Conservation (phyloP, 1,140 invertebrate genomes). For the Pygmarrhopalites habei region DNA sequence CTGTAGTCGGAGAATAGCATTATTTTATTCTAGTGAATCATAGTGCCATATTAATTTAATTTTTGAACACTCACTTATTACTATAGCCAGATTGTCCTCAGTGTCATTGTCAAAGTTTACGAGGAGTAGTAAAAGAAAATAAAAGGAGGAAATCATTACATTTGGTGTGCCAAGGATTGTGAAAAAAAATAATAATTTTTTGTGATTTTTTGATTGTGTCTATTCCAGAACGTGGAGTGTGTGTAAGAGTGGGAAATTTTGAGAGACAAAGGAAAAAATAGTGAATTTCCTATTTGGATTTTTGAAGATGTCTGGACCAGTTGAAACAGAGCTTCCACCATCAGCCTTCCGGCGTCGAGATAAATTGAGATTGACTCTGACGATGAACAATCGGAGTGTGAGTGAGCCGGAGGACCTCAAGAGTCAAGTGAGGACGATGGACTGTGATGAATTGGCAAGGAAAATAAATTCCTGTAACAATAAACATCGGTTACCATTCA, state of each 20-base stretch:
- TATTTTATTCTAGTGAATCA: too few species aligned
- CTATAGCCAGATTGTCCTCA: too few species aligned
- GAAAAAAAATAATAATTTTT: constrained; percentile 17
- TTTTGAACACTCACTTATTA: too few species aligned
- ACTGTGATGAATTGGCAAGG: constrained; percentile 28
- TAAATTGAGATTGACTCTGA: constrained; percentile 33
- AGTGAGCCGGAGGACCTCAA: constrained; percentile 30
- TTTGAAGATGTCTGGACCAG: constrained; percentile 31
- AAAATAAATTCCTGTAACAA: constrained; percentile 22
- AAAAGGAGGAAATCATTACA: too few species aligned
- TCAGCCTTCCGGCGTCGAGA: constrained; percentile 28
- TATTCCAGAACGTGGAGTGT: not conserved
- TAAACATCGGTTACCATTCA: constrained; percentile 31
- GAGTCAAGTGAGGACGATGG: constrained; percentile 27
- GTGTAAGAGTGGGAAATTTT: not conserved
- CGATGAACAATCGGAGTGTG: constrained; percentile 13
- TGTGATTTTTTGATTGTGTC: constrained; percentile 7
- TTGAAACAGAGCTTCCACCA: constrained; percentile 38
- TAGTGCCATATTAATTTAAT: too few species aligned
- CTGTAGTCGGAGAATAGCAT: too few species aligned
- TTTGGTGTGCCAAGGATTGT: too few species aligned
- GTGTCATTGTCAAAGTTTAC: too few species aligned
- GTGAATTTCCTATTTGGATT: not conserved
- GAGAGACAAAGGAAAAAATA: not conserved
- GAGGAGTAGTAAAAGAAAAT: too few species aligned